These are phyloP conservation scores for Campopleginae sp. DNA, from an alignment of 2,888 invertebrate species.

Conservation along the genomic window DNA sequence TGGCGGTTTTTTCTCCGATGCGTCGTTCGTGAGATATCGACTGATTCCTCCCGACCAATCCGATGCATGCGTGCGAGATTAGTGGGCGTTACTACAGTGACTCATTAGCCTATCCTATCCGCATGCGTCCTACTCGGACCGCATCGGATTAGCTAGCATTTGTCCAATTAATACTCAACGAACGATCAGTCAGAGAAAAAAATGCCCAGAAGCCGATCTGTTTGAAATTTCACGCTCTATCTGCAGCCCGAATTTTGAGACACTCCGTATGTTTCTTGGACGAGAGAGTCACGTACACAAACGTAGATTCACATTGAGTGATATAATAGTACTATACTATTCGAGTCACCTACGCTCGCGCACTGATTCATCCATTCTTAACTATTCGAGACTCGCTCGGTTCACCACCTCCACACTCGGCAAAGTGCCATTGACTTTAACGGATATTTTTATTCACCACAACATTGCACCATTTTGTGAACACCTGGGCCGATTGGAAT, in stretches of 20 bases:
- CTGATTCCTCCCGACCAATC: not conserved
- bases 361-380: conserved; percentile 67
- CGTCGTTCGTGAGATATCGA: not conserved
- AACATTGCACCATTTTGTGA: conserved; percentile 41
- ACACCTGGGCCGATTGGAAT: conserved; percentile 18
- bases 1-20: not conserved
- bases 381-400: conserved; percentile 60
- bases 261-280: not conserved
- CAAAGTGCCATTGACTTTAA: conserved; percentile 72
- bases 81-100: not conserved
- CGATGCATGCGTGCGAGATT: not conserved
- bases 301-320: conserved; percentile 20
- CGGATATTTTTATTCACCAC: conserved; percentile 48
- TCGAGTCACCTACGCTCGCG: conserved; percentile 45
- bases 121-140: not conserved
- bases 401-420: conserved; percentile 62
- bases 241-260: not conserved
- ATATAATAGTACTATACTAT: conserved; percentile 54
- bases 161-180: not conserved
- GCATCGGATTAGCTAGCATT: not conserved
- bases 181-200: not conserved
- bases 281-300: conserved; percentile 19
- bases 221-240: not conserved
- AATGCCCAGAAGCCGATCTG: not conserved
- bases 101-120: not conserved